These are phyloP conservation scores for Erythrolamprus reginae DNA, from an alignment of 2,113 vertebrate species.

Conservation along the genomic window DNA sequence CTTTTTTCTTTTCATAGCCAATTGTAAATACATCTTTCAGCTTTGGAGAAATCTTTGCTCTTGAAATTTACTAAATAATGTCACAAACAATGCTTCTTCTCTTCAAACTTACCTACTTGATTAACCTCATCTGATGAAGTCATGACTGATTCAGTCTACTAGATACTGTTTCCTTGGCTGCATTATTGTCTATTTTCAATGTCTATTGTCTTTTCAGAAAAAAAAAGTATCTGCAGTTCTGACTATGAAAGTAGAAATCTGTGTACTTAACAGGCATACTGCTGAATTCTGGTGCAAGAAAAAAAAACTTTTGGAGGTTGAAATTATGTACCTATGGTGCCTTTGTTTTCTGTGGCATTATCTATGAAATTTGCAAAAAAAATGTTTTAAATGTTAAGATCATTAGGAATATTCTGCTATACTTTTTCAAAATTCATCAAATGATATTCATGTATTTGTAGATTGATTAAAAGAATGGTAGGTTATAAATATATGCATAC, in stretches of 20 bases:
- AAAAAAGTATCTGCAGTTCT: not conserved
- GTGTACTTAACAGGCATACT: not conserved
- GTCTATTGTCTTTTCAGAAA: not conserved
- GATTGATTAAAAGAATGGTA: not conserved
- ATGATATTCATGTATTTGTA: not conserved
- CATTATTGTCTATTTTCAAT: not conserved
- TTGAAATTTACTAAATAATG: not conserved
- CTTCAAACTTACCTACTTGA: not conserved
- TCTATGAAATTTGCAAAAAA: not conserved
- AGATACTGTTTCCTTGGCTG: not conserved
- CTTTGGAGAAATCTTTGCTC: not conserved
- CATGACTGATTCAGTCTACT: not conserved
- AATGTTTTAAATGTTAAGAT: not conserved
- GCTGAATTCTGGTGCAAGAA: not conserved
- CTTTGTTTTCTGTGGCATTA: not conserved
- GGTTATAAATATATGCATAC: not conserved
- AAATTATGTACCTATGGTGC: not conserved
- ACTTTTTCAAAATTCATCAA: not conserved
- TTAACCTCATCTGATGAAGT: not conserved
- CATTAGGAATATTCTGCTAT: not conserved
- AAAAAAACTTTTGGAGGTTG: not conserved
- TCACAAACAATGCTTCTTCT: not conserved
- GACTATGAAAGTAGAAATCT: not conserved
- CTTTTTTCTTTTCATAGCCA: not conserved
- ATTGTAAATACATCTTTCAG: not conserved